Conservation (phyloP, 2,797 vertebrate species). For the Percopsis omiscomaycus region DNA sequence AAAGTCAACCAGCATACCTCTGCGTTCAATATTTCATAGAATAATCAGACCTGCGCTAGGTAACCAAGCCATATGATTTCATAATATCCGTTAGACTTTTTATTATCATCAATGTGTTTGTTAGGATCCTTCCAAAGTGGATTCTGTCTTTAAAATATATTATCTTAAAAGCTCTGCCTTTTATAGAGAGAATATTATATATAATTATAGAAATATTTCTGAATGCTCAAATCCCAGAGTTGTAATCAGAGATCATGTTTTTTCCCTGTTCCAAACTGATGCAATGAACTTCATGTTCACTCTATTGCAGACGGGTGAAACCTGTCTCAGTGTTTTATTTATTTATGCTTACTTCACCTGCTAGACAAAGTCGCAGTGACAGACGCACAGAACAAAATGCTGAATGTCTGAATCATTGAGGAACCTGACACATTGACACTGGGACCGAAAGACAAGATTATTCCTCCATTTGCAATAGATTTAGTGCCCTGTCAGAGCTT, state of each 20-base stretch:
- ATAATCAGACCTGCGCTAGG: slow-evolving; percentile 38
- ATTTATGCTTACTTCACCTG: slow-evolving; percentile 48
- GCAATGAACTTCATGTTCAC: slow-evolving; percentile 57
- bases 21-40: slow-evolving; percentile 73
- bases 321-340: slow-evolving; percentile 51
- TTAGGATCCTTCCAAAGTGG: slow-evolving; percentile 38
- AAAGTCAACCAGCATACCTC: slow-evolving; percentile 78
- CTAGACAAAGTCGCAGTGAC: slow-evolving; percentile 53
- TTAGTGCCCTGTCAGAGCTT: slow-evolving; percentile 21
- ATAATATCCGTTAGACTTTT: slow-evolving; percentile 43
- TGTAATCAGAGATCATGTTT: slow-evolving; percentile 50
- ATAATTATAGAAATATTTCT: slow-evolving; percentile 8
- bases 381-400: slow-evolving; percentile 49
- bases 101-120: slow-evolving; percentile 55
- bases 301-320: slow-evolving; percentile 45
- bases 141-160: slow-evolving; percentile 22
- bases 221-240: slow-evolving; percentile 16
- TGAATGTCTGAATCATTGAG: slow-evolving; percentile 46
- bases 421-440: slow-evolving; percentile 44
- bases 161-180: too few relatives aligned
- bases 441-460: slow-evolving; percentile 37
- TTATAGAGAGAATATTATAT: too few relatives aligned
- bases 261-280: slow-evolving; percentile 51
- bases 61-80: slow-evolving; percentile 64
- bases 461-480: slow-evolving; percentile 14